These are phyloP conservation scores for Zaprionus gabonicus DNA, from an alignment of 1,140 invertebrate genomes.

Conservation along the genomic window DNA sequence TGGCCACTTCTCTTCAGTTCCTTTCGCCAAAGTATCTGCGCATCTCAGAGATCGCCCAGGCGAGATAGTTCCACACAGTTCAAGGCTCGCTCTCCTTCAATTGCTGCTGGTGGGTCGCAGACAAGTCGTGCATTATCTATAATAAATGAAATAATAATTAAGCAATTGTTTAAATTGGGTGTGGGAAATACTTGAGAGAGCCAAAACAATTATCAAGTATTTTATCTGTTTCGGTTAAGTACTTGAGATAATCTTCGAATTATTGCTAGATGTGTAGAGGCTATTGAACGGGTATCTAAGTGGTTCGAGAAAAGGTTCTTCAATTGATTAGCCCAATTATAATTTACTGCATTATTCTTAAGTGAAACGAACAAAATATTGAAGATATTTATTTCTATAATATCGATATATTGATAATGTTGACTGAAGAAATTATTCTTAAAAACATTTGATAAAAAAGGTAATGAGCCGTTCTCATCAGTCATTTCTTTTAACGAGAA, in stretches of 20 bases:
- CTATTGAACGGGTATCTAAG: neutral
- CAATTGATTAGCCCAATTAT: neutral
- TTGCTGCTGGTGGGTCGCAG: slow-evolving; percentile 52
- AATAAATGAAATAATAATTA: slow-evolving; percentile 69
- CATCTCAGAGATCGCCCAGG: slow-evolving; percentile 65
- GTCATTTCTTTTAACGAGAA: too few species aligned
- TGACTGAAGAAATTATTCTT: too few species aligned
- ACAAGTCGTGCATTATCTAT: slow-evolving; percentile 59
- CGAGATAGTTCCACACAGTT: slow-evolving; percentile 44
- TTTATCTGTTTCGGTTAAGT: neutral
- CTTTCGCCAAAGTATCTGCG: slow-evolving; percentile 61
- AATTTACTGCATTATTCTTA: neutral
- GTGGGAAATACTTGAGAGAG: slow-evolving; percentile 50
- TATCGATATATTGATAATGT: too few species aligned
- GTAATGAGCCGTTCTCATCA: too few species aligned
- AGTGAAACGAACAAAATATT: too few species aligned
- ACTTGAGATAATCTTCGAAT: neutral
- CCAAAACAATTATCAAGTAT: neutral
- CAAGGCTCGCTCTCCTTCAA: neutral
- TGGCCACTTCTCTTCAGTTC: slow-evolving; percentile 45
- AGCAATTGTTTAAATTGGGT: slow-evolving; percentile 53
- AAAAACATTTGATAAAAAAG: too few species aligned
- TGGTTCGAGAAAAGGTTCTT: neutral
- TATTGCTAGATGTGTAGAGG: neutral
- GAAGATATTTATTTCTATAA: too few species aligned